These are phyloP conservation scores for Botrylloides violaceus DNA, from an alignment of 23 tunicate genomes.

Conservation along the genomic window DNA sequence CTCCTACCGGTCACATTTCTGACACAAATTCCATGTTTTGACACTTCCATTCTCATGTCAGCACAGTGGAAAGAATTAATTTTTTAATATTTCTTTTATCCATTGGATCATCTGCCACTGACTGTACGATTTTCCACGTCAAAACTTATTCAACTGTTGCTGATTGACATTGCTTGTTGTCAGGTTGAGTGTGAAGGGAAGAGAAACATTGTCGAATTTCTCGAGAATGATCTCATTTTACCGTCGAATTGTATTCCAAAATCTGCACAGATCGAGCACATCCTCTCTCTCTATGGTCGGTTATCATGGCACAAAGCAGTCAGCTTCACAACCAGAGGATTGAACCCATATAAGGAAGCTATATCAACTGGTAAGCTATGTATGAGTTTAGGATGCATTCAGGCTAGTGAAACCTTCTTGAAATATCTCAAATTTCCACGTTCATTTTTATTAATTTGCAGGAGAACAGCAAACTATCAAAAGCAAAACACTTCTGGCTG, in stretches of 20 bases:
- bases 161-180: neutral
- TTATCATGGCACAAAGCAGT: slow-evolving; percentile 76
- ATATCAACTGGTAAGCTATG: slow-evolving; percentile 15
- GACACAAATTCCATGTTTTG: no score
- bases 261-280: slow-evolving; percentile 36
- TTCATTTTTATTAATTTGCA: slow-evolving; percentile 7
- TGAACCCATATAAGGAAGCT: slow-evolving; percentile 58
- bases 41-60: no score
- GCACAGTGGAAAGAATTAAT: no score
- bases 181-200: neutral
- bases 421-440: no score
- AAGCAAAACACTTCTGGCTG: neutral
- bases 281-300: slow-evolving; percentile 36
- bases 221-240: slow-evolving; percentile 42
- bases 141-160: no score
- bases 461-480: slow-evolving; percentile 12
- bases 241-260: slow-evolving; percentile 49
- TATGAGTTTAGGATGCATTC: no score
- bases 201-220: slow-evolving; percentile 32
- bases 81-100: no score
- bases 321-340: slow-evolving; percentile 22
- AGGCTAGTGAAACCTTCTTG: no score
- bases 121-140: no score
- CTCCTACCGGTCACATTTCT: no score
- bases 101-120: no score